A percentile compares a stretch with the other conserved stretches of the same genome.
These are phyloP conservation scores for Nothocercus julius DNA, from an alignment of 2,113 vertebrate genomes.

Conservation along the genomic window DNA sequence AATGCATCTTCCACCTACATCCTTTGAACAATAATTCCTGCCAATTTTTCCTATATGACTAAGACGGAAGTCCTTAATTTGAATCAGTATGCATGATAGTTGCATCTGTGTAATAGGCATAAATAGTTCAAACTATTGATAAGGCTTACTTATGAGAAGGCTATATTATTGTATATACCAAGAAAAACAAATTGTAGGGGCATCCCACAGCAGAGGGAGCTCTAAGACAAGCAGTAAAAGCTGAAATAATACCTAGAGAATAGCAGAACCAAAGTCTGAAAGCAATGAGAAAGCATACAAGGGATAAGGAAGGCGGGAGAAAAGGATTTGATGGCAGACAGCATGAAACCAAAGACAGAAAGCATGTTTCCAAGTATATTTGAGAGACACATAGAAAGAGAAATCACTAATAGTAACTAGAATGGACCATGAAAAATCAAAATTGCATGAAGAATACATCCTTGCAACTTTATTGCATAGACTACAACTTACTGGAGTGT, in stretches of 20 bases:
- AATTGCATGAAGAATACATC: not conserved
- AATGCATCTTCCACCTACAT: not conserved
- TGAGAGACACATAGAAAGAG: not conserved
- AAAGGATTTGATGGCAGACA: not conserved
- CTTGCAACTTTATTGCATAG: not conserved
- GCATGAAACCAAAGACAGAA: not conserved
- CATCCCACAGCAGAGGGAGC: conserved; percentile 67
- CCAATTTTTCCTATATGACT: rapidly evolving
- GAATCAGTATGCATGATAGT: not conserved
- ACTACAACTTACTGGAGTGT: not conserved
- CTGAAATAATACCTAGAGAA: not conserved
- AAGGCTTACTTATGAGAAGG: not conserved
- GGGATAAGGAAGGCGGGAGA: not conserved
- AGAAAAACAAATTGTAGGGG: not conserved
- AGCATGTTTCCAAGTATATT: not conserved
- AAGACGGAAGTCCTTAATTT: not conserved
- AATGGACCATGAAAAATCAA: not conserved
- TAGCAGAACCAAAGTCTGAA: rapidly evolving
- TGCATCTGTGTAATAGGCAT: not conserved
- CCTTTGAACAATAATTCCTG: not conserved
- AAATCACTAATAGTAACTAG: not conserved
- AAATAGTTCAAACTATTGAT: not conserved
- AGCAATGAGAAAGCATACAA: rapidly evolving
- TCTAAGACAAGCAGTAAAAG: conserved; percentile 16
- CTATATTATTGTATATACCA: rapidly evolving